phyloP scores from a whole-genome alignment of 35 echinoderm and acorn worm genomes.

The Heliocidaris tuberculata region DNA sequence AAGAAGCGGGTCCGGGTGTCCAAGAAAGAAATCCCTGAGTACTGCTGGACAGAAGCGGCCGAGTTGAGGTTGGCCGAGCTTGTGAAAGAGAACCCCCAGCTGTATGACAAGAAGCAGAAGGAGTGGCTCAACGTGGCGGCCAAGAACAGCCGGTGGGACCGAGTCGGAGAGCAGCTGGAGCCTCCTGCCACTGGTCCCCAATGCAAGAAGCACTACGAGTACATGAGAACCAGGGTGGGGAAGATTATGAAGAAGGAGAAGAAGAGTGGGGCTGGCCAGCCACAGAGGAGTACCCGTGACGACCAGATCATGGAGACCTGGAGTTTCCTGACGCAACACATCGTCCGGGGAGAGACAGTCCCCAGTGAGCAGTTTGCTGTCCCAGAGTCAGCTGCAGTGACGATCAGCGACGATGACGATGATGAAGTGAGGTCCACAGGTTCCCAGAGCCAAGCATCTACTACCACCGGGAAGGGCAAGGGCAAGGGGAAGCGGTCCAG shows the following conservation, averaged over 20 bases:
- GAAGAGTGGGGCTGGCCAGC: slow-evolving; percentile 62
- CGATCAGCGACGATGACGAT: slow-evolving; percentile 45
- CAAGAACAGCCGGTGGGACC: slow-evolving; percentile 46
- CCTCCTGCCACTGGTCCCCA: slow-evolving; percentile 74
- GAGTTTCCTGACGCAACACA: slow-evolving; percentile 56
- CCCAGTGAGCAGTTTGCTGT: slow-evolving; percentile 44
- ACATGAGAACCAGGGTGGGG: slow-evolving; percentile 63
- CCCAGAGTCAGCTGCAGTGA: slow-evolving; percentile 39
- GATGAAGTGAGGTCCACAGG: slow-evolving; percentile 50
- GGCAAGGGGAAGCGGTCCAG: slow-evolving; percentile 55
- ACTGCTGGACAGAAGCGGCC: slow-evolving; percentile 50
- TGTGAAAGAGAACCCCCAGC: slow-evolving; percentile 40
- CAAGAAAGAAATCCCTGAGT: slow-evolving; percentile 70
- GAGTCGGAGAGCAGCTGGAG: slow-evolving; percentile 58
- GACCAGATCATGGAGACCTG: slow-evolving; percentile 64
- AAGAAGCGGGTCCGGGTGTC: slow-evolving; percentile 58
- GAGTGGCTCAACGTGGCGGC: slow-evolving; percentile 64
- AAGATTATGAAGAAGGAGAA: slow-evolving; percentile 69
- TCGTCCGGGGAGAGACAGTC: slow-evolving; percentile 41
- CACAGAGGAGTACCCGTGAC: slow-evolving; percentile 56
- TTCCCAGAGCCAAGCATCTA: slow-evolving; percentile 60
- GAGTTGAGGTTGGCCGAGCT: slow-evolving; percentile 38
- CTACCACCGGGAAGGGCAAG: slow-evolving; percentile 57
- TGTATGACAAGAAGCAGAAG: slow-evolving; percentile 67
- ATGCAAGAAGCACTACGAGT: slow-evolving; percentile 66